Conservation (phyloP, 1,140 invertebrate genomes). For the Acyrthosiphon pisum region DNA sequence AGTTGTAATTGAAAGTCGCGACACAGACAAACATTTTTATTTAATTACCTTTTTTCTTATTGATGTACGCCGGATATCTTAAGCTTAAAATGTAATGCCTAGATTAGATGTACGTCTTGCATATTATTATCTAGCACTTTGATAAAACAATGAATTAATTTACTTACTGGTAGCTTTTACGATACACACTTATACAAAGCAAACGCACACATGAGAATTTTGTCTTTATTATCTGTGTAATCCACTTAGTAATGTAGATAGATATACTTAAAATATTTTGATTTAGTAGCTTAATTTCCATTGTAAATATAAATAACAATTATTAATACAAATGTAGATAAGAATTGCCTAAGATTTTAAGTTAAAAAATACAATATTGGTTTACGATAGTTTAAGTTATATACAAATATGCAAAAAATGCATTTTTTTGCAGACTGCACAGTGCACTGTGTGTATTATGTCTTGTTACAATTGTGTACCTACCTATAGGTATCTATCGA, state of each 20-base stretch:
- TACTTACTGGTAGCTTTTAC: background rate
- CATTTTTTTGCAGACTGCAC: background rate
- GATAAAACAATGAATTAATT: background rate
- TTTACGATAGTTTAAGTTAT: background rate
- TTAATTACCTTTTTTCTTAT: background rate
- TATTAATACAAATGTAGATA: background rate
- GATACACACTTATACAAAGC: background rate
- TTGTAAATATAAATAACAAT: background rate
- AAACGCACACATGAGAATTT: background rate
- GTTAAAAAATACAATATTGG: background rate
- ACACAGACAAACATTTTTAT: background rate
- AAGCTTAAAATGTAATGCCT: background rate
- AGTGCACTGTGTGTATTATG: background rate
- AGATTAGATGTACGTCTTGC: background rate
- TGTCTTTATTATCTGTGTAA: background rate
- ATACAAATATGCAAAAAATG: background rate
- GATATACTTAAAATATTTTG: background rate
- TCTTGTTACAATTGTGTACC: background rate
- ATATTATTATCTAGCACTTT: background rate
- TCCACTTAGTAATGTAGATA: background rate
- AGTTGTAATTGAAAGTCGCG: background rate
- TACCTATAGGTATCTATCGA: too few species aligned
- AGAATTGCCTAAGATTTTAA: background rate
- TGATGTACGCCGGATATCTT: background rate
- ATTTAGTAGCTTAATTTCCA: background rate